These are phyloP conservation scores for Gryon sp. DNA, from an alignment of 1,140 invertebrate species.

Conservation along the genomic window DNA sequence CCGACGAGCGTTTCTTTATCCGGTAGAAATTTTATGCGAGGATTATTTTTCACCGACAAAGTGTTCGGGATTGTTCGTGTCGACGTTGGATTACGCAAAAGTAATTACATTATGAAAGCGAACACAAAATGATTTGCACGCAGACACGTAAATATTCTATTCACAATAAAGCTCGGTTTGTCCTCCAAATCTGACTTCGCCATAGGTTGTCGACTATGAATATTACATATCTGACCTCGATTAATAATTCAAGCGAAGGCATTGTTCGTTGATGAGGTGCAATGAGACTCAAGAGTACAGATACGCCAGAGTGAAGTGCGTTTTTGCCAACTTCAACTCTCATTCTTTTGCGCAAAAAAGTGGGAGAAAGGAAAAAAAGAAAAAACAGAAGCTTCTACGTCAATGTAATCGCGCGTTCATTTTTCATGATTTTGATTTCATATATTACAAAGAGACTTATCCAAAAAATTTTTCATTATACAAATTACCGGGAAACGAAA, in stretches of 20 bases:
- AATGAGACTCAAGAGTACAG: constrained; percentile 57
- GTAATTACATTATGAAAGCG: constrained; percentile 30
- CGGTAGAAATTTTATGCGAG: no score
- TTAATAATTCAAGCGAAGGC: constrained; percentile 64
- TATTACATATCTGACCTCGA: constrained; percentile 66
- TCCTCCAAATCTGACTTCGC: constrained; percentile 37
- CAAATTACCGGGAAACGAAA: constrained; percentile 5
- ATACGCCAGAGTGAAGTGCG: constrained; percentile 25
- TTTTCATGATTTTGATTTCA: constrained; percentile 47
- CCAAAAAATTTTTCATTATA: not conserved
- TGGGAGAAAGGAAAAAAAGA: not conserved
- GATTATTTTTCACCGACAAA: not conserved
- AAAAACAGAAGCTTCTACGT: constrained; percentile 9
- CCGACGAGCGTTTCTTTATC: no score
- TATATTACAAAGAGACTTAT: constrained; percentile 15
- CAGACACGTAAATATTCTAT: constrained; percentile 36
- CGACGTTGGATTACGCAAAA: not conserved
- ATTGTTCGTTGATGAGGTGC: constrained; percentile 67
- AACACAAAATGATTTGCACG: constrained; percentile 31
- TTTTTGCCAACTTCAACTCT: constrained; percentile 44
- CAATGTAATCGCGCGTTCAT: constrained; percentile 30
- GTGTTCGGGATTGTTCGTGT: not conserved
- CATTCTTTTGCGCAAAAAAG: constrained; percentile 30
- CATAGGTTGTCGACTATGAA: constrained; percentile 54
- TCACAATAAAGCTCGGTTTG: constrained; percentile 38